phyloP scores from a whole-genome alignment of 2,797 vertebrate genomes.

The Kryptopterus vitreolus region DNA sequence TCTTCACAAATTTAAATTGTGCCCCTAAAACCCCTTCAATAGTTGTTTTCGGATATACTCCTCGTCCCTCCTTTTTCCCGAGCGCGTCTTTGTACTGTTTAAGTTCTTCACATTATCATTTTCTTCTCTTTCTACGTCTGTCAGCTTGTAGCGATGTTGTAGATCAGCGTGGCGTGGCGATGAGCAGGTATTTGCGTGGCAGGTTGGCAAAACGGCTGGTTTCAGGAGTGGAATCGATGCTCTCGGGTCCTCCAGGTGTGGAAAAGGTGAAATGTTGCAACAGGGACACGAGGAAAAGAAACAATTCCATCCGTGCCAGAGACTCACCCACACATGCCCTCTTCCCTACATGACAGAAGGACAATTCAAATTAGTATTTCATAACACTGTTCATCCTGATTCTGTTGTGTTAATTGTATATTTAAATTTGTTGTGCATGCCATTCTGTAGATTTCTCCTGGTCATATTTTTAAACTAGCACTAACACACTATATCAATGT shows the following conservation, averaged over 20 bases:
- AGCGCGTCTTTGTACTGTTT: no score
- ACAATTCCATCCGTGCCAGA: conserved; percentile 77
- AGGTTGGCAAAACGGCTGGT: conserved; percentile 73
- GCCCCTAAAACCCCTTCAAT: no score
- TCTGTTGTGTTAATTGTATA: neutral
- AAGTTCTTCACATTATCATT: no score
- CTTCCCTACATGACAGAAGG: conserved; percentile 67
- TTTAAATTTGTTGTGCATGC: neutral
- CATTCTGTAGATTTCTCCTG: neutral
- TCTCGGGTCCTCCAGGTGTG: conserved; percentile 31
- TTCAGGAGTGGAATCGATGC: conserved; percentile 67
- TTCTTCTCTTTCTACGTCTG: neutral
- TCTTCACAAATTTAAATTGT: no score
- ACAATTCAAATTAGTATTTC: neutral
- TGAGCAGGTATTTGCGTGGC: conserved; percentile 69
- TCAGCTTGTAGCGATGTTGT: neutral
- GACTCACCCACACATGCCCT: conserved; percentile 78
- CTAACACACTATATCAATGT: neutral
- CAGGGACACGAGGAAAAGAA: conserved; percentile 77
- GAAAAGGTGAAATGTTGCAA: conserved; percentile 69
- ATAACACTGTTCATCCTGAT: neutral
- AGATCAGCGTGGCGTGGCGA: conserved; percentile 59
- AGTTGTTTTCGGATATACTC: no score
- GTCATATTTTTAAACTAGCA: neutral
- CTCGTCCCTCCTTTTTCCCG: no score